These are phyloP conservation scores for Pterocles gutturalis DNA, from an alignment of 2,113 vertebrate species.

Conservation along the genomic window DNA sequence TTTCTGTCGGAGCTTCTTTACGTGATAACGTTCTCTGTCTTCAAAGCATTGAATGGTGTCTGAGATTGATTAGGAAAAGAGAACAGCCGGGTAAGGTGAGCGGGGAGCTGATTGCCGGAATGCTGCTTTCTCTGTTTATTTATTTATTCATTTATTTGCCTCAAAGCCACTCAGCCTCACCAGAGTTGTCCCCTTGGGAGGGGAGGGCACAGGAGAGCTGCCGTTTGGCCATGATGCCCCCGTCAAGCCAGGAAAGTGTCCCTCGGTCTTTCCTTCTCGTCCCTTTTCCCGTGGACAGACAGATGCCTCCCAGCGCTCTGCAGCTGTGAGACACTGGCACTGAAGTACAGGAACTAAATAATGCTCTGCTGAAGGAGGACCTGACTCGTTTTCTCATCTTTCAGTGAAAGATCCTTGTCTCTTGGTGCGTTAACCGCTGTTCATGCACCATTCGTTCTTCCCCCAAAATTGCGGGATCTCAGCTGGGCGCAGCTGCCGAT, in stretches of 20 bases:
- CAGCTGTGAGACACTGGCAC: neutral
- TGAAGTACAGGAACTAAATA: neutral
- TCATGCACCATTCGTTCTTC: neutral
- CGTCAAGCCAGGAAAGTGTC: neutral
- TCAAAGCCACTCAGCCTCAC: neutral
- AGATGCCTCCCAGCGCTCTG: neutral
- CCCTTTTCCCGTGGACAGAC: neutral
- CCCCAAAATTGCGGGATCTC: neutral
- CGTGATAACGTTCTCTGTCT: neutral
- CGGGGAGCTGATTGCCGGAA: neutral
- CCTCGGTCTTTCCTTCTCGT: neutral
- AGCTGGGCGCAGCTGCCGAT: neutral
- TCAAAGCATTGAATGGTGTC: neutral
- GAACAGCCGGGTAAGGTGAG: neutral
- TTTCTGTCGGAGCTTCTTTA: neutral
- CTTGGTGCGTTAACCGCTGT: neutral
- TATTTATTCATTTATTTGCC: neutral
- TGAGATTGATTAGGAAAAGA: neutral
- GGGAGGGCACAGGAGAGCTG: neutral
- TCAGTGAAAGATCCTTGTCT: neutral
- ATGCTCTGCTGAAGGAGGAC: neutral
- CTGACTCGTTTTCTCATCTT: neutral
- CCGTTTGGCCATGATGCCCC: neutral
- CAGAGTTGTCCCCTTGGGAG: neutral
- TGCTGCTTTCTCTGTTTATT: neutral